Evolutionary conservation across 2,888 invertebrate species (phyloP).

Genomic region (Tanytarsus gracilentus): DNA sequence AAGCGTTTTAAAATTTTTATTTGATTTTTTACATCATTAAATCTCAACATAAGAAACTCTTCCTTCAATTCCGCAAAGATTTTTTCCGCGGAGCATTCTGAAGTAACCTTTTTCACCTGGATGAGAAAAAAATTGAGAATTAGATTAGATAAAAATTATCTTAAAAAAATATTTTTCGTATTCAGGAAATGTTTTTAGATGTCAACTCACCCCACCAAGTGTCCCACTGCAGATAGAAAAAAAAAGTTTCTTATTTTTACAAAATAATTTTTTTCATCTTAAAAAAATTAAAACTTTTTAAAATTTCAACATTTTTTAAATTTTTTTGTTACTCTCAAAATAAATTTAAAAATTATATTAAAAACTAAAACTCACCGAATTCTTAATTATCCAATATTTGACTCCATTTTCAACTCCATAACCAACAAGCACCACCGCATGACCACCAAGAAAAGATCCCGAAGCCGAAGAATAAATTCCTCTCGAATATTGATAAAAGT

Average conservation of each 20-base stretch:
- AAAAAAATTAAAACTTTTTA: background rate
- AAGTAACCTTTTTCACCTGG: too few species aligned
- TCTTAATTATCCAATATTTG: background rate
- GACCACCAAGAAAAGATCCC: background rate
- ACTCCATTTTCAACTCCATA: background rate
- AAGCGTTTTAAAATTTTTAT: too few species aligned
- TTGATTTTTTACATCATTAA: background rate
- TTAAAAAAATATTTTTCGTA: too few species aligned
- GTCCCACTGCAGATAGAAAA: too few species aligned
- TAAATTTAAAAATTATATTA: background rate
- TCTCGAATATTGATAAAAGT: background rate
- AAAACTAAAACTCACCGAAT: too few species aligned
- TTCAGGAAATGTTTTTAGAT: too few species aligned
- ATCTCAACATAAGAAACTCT: background rate
- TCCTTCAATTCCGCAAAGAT: background rate
- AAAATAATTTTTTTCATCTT: background rate
- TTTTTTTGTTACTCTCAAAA: background rate
- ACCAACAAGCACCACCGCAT: background rate
- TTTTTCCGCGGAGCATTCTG: background rate
- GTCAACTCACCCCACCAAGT: too few species aligned
- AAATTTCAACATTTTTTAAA: background rate
- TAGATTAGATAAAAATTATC: too few species aligned
- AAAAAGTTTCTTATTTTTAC: background rate
- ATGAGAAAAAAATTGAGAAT: too few species aligned
- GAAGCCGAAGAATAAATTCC: background rate